A percentile compares a stretch with the other conserved stretches of the same genome.
phyloP scores from a whole-genome alignment of 2,113 vertebrate species.

The Chauna torquata region DNA sequence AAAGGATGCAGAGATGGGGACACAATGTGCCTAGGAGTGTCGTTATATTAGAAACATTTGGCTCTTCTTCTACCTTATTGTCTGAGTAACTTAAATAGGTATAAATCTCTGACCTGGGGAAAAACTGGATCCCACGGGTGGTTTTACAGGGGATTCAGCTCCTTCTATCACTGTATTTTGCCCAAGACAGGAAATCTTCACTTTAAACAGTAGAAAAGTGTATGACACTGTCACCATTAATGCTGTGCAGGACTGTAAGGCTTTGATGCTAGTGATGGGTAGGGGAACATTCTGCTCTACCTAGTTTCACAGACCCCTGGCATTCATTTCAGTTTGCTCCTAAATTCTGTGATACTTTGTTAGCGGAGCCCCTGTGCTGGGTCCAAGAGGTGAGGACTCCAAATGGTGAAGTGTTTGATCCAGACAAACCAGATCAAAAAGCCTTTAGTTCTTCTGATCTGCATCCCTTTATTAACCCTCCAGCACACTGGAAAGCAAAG shows the following conservation, averaged over 20 bases:
- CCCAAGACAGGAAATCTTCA: neutral
- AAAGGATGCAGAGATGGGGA: neutral
- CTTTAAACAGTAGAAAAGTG: neutral
- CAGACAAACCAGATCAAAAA: neutral
- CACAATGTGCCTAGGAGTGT: neutral
- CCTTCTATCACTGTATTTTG: neutral
- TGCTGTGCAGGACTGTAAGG: neutral
- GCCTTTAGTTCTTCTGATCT: neutral
- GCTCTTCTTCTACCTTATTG: neutral
- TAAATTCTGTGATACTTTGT: neutral
- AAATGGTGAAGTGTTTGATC: neutral
- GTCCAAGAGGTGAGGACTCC: neutral
- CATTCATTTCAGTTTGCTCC: neutral
- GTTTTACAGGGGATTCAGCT: neutral
- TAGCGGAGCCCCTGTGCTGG: neutral
- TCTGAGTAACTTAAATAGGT: neutral
- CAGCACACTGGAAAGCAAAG: neutral
- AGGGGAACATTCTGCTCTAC: neutral
- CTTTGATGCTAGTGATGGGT: neutral
- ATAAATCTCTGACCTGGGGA: neutral
- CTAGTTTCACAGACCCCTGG: neutral
- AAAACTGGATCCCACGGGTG: neutral
- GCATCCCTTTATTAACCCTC: neutral
- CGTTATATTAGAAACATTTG: neutral
- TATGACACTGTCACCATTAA: neutral